Base-by-base conservation (phyloP, 1,140 invertebrate genomes). In the Neodiprion pinetum region DNA sequence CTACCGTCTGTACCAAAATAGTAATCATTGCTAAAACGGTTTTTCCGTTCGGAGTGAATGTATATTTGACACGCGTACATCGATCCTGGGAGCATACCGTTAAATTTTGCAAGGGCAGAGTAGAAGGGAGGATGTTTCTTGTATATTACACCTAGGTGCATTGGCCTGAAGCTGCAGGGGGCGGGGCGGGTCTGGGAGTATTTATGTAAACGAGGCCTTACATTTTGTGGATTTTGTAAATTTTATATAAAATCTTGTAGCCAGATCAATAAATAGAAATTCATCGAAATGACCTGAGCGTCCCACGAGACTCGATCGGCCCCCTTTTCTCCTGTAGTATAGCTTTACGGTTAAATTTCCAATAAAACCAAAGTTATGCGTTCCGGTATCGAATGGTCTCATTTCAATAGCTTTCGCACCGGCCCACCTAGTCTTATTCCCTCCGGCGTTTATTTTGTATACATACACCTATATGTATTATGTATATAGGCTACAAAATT, bases 341-440 rank as follows among this genome's bases (percentile, higher is more conserved):
- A 61, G 53, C 11, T 61, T 61, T 61, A 61, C 53, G 53, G 53
- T n/a, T 61, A 21, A 53, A 67, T 69, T 69, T 49, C 68, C 68
- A 47, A 70, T 66, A 67, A 73, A 73, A 73, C 48, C 40, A 23
- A 66, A 17, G 72, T 66, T 74, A 68, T 67, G 68, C 73, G 73
- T 74, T 74, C 23, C 68, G 68, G 23, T 14, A 68, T 40, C 40
- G 68, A 74, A 73, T 73, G 72, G 66, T 69, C 69, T 71, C 28
- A 76, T 76, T 76, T 76, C 48, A 72, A 76, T 76, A 76, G 21
- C 53, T 61, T 61, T 61, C 53, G 53, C 53, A 12, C 53, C 2
- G 2, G 53, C 4, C 53, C 53, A 61, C 53, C 53, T 12, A 61
- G 53, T 61, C 53, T 61, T 61, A 61, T 8, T 61, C 53, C 53